These are phyloP conservation scores for Phodopus roborovskii DNA, from an alignment of 2,113 vertebrate genomes.

Conservation along the genomic window DNA sequence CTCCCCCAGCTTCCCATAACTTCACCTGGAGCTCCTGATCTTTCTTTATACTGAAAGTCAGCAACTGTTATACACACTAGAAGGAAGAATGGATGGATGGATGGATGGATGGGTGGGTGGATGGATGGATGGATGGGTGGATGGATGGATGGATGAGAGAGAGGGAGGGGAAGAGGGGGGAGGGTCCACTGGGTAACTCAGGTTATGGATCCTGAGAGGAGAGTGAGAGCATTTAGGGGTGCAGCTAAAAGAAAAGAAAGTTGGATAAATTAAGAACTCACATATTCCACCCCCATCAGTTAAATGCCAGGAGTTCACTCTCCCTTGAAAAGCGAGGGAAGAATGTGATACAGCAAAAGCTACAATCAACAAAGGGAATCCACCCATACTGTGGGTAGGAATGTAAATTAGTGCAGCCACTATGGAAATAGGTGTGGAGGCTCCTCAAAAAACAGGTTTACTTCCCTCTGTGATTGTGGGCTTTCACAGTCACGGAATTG, in stretches of 20 bases:
- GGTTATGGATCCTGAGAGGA: not conserved
- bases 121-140: not conserved
- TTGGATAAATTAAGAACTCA: not conserved
- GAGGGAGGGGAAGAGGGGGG: not conserved
- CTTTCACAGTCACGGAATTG: not conserved
- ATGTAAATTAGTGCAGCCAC: not conserved
- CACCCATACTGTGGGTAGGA: not conserved
- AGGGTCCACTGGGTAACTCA: not conserved
- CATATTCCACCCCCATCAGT: not conserved
- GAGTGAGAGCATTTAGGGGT: not conserved
- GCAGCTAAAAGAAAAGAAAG: not conserved
- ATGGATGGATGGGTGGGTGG: no score
- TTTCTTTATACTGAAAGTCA: not conserved
- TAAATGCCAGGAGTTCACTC: not conserved
- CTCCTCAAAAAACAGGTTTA: not conserved
- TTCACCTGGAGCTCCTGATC: not conserved
- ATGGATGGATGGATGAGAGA: not conserved
- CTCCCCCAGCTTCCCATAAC: not conserved
- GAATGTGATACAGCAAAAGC: not conserved
- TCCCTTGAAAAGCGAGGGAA: not conserved
- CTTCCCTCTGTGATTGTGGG: not conserved
- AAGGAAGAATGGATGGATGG: no score
- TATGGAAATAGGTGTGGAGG: not conserved
- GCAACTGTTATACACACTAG: no score
- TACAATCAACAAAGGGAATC: not conserved